Conservation (phyloP, 2,888 invertebrate species). For the Lycia hirtaria region DNA sequence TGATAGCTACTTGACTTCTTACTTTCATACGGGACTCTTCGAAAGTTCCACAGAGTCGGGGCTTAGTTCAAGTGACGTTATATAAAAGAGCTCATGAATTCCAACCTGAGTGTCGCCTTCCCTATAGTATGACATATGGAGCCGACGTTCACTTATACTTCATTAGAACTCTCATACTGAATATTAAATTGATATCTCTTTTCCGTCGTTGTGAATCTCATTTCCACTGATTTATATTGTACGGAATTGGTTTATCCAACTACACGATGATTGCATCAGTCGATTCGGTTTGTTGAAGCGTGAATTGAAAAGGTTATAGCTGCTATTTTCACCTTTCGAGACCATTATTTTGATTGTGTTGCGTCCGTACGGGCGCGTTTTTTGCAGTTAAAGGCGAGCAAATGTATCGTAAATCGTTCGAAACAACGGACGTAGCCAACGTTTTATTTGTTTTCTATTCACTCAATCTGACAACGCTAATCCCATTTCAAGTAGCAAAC, state of each 20-base stretch:
- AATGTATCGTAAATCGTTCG: slow-evolving; percentile 30
- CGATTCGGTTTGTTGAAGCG: slow-evolving; percentile 64
- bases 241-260: slow-evolving; percentile 65
- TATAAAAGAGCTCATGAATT: slow-evolving; percentile 65
- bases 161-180: slow-evolving; percentile 50
- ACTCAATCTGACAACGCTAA: slow-evolving; percentile 49
- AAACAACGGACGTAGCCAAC: slow-evolving; percentile 24
- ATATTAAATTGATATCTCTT: slow-evolving; percentile 58
- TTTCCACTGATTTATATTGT: slow-evolving; percentile 65
- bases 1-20: slow-evolving; percentile 62
- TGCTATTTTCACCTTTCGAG: slow-evolving; percentile 40
- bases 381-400: slow-evolving; percentile 32
- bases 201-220: slow-evolving; percentile 50
- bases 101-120: slow-evolving; percentile 51
- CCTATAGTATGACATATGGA: slow-evolving; percentile 51
- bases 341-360: slow-evolving; percentile 33
- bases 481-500: slow-evolving; percentile 51
- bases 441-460: slow-evolving; percentile 34
- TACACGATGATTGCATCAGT: slow-evolving; percentile 63
- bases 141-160: slow-evolving; percentile 51
- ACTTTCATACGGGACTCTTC: slow-evolving; percentile 61
- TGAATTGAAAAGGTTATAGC: slow-evolving; percentile 53
- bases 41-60: slow-evolving; percentile 62
- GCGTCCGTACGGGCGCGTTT: slow-evolving; percentile 26
- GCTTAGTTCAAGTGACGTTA: slow-evolving; percentile 65